Evolutionary conservation across 2,888 invertebrate genomes (phyloP).

Genomic region (Lampropteryx suffumata): DNA sequence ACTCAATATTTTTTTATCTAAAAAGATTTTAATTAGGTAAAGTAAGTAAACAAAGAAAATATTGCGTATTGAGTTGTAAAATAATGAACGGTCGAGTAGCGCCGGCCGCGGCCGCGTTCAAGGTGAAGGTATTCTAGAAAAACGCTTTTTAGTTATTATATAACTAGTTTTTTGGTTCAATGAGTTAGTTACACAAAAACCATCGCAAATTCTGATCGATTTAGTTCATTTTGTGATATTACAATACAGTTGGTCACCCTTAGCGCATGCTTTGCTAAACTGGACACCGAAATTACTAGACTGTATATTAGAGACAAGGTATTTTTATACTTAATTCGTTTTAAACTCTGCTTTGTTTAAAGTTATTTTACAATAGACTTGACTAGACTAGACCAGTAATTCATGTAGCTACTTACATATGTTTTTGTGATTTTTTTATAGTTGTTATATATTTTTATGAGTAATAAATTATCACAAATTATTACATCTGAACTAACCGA

Average conservation of each 20-base stretch:
- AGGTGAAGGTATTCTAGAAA: conserved; percentile 22
- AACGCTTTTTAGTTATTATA: conserved; percentile 20
- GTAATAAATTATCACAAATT: background rate
- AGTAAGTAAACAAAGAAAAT: conserved; percentile 11
- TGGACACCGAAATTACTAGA: no score
- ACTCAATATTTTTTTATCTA: background rate
- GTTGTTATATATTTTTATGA: no score
- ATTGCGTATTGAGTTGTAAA: conserved; percentile 14
- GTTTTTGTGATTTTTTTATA: no score
- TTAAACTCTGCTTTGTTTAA: no score
- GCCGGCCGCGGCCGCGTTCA: conserved; percentile 6
- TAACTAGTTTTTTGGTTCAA: conserved; percentile 16
- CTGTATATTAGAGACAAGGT: no score
- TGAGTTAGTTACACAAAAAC: conserved; percentile 15
- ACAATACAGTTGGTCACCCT: no score
- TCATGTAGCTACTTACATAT: no score
- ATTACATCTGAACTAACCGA: conserved; percentile 13
- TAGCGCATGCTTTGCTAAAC: no score
- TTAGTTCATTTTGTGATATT: background rate
- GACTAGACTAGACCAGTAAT: no score
- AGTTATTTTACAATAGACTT: no score
- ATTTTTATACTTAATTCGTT: no score
- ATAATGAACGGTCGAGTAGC: conserved; percentile 11
- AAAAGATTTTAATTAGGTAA: background rate
- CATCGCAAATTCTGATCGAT: conserved; percentile 9